Conservation (phyloP, 2,113 vertebrate genomes). For the Prionailurus bengalensis region DNA sequence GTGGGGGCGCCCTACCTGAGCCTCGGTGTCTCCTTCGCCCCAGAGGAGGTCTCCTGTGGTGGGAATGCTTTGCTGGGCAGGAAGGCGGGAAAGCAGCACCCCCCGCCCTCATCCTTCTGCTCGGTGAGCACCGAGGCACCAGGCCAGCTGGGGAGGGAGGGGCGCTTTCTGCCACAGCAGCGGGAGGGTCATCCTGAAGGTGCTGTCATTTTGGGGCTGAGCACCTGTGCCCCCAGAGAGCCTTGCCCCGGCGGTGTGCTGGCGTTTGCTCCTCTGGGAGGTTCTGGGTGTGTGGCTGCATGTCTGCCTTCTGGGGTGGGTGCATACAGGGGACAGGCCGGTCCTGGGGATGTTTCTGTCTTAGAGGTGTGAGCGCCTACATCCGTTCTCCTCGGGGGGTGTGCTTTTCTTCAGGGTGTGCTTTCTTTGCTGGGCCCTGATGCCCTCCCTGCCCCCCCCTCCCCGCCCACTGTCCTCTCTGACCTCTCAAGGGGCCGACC, state of each 20-base stretch:
- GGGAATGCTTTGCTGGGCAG: background rate
- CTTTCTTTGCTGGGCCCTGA: background rate
- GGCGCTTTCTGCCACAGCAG: background rate
- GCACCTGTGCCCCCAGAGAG: background rate
- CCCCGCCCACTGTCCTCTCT: background rate
- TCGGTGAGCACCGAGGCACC: background rate
- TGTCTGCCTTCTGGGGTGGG: background rate
- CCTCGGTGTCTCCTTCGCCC: background rate
- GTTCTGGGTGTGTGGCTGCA: background rate
- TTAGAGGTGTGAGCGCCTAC: background rate
- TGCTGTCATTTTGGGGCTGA: background rate
- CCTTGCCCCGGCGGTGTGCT: background rate
- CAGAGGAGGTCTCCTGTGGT: rapidly evolving
- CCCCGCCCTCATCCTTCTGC: background rate
- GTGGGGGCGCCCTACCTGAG: background rate
- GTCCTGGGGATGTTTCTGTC: background rate
- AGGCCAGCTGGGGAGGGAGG: background rate
- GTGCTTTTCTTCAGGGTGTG: background rate
- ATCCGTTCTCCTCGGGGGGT: rapidly evolving
- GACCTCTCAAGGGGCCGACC: background rate
- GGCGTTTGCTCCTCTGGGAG: rapidly evolving
- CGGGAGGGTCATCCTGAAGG: background rate
- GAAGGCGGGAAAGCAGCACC: background rate
- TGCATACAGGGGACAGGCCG: no score
- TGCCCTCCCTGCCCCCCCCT: background rate